Evolutionary conservation across 2,113 vertebrate species (phyloP), one percentile per base, ranked within the genome.

Genomic region (Micromys minutus): DNA sequence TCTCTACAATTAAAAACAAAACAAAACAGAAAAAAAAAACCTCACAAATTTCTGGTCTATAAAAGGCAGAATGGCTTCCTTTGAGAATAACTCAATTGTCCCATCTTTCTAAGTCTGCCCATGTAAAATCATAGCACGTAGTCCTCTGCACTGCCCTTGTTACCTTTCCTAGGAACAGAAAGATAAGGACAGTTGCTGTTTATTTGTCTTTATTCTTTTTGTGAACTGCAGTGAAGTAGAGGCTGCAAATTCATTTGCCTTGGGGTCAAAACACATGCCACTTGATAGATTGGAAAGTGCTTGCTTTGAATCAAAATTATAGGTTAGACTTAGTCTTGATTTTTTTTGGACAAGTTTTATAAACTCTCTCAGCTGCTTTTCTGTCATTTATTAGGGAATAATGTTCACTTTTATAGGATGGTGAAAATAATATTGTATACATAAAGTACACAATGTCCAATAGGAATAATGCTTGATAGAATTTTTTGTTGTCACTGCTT

Each of bases 191-290:
- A 76, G 16, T 26, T 87, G 34, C 74, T 90, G 1, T 93, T 94
- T 26, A 55, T 63, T 89, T 93, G 19, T 47, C 79, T 94, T 93
- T n/a, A 61, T 94, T 94, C 47, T 57, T 80, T 89, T 94, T n/a
- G 50, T 72, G 52, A 63, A 79, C 59, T 90, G 50, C 29, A n/a
- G 75, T 61, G 59, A 95, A 95, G 55, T n/a, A 93, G 59, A 22
- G 31, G 34, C 79, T 94, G 88, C 47, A 89, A 50, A 79, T 31
- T 93, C 34, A 39, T 87, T 93, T 90, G 87, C 50, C 24, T 13
- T 13, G 55, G 50, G 50, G 75, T 12, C 69, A 74, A 89, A 36
- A 19, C 69, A 90, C n/a, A 26, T 86, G 63, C 24, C 0, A 0
- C 76, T 93, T 89, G 47, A 50, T 90, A 21, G 65, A 72, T 7